Evolutionary conservation across 2,797 vertebrate genomes (phyloP).

Genomic region (Artibeus lituratus): DNA sequence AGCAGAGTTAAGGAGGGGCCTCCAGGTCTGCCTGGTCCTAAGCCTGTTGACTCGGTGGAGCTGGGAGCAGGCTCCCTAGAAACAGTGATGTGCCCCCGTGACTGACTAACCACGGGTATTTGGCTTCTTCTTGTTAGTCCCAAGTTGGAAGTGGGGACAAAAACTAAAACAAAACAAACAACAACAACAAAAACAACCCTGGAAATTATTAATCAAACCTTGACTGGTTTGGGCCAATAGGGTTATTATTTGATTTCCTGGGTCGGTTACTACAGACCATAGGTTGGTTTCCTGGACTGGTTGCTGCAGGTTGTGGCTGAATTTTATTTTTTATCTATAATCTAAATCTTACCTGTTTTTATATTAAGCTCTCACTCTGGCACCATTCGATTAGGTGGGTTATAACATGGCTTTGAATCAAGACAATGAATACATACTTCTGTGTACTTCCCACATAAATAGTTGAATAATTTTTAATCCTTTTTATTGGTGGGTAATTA

Average conservation of each 20-base stretch:
- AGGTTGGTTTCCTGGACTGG: background rate
- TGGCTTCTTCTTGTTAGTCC: background rate
- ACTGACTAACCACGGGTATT: background rate
- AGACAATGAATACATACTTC: background rate
- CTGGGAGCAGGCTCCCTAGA: background rate
- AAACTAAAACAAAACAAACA: too few relatives aligned
- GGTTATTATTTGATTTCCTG: too few relatives aligned
- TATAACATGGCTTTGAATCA: background rate
- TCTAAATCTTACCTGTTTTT: background rate
- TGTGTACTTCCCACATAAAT: background rate
- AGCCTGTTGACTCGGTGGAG: background rate
- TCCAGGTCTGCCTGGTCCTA: too few relatives aligned
- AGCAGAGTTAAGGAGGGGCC: background rate
- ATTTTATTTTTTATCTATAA: background rate
- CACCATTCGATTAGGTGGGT: background rate
- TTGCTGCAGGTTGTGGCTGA: background rate
- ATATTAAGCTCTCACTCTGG: background rate
- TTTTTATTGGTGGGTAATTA: background rate
- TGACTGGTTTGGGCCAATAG: background rate
- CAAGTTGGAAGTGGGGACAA: background rate
- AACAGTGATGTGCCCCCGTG: background rate
- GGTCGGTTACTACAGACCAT: background rate
- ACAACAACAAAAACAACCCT: too few relatives aligned
- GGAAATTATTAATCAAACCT: background rate
- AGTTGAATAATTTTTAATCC: background rate